Evolutionary conservation across 2,888 invertebrate species (phyloP).

Genomic region (Melipona beecheii): DNA sequence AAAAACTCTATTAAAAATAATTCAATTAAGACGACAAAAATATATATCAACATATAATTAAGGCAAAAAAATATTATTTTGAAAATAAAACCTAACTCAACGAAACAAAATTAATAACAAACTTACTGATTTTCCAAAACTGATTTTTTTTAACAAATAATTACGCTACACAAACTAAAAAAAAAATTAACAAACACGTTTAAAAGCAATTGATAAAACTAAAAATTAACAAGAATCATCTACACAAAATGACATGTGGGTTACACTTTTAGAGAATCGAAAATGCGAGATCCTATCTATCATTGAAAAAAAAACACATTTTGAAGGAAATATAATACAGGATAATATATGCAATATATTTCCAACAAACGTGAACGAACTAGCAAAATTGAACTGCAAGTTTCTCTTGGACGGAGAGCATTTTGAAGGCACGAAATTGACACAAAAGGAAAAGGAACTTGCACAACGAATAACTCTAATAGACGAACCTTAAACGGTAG

Average conservation of each 20-base stretch:
- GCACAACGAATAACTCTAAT: constrained; percentile 38
- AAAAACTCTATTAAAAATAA: neutral
- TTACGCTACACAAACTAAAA: neutral
- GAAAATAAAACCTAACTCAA: neutral
- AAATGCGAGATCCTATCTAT: neutral
- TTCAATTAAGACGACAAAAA: neutral
- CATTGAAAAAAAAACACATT: neutral
- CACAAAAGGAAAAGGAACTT: neutral
- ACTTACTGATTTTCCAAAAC: neutral
- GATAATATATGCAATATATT: neutral
- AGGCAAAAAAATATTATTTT: neutral
- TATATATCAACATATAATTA: neutral
- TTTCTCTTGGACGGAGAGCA: neutral
- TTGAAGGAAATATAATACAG: neutral
- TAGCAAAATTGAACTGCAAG: neutral
- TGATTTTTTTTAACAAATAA: neutral
- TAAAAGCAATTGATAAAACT: neutral
- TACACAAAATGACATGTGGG: no score
- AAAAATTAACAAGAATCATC: neutral
- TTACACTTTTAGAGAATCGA: neutral
- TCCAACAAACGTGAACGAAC: neutral
- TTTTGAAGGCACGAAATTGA: neutral
- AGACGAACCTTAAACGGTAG: constrained; percentile 83
- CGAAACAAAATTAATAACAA: neutral
- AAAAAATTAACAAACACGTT: neutral